These are phyloP conservation scores for Myotis planiceps DNA, from an alignment of 2,797 vertebrate genomes.

Conservation along the genomic window DNA sequence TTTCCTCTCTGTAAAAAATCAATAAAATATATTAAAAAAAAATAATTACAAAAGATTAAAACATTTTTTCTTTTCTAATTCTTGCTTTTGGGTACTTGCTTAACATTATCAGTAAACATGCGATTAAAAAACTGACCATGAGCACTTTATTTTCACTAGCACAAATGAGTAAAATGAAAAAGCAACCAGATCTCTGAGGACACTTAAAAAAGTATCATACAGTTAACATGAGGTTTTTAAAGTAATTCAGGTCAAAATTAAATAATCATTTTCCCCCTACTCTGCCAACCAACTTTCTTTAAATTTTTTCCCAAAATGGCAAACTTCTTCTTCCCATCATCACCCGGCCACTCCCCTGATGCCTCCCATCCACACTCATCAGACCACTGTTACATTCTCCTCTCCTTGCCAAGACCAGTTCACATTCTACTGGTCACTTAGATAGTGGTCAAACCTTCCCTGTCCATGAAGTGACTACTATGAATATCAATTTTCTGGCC, in stretches of 20 bases:
- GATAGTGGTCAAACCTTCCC: neutral
- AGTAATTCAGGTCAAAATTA: constrained; percentile 21
- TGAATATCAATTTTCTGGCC: neutral
- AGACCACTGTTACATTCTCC: neutral
- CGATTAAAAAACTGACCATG: neutral
- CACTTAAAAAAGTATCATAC: neutral
- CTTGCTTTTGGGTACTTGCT: neutral
- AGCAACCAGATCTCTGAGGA: neutral
- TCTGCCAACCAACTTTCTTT: neutral
- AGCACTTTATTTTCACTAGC: neutral
- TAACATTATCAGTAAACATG: neutral
- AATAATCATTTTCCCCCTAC: neutral
- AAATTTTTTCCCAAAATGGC: neutral
- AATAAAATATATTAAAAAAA: no score
- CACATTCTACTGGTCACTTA: neutral
- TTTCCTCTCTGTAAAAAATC: no score
- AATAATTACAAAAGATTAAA: neutral
- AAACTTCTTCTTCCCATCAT: neutral
- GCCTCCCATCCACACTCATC: neutral
- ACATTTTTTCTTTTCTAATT: constrained; percentile 1
- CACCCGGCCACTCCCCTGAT: neutral
- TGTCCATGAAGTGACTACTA: neutral
- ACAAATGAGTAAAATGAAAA: constrained; percentile 5
- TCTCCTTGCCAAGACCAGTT: neutral
- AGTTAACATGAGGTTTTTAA: neutral